Conservation (phyloP, 2,888 invertebrate genomes). For the Drosophila affinis region DNA sequence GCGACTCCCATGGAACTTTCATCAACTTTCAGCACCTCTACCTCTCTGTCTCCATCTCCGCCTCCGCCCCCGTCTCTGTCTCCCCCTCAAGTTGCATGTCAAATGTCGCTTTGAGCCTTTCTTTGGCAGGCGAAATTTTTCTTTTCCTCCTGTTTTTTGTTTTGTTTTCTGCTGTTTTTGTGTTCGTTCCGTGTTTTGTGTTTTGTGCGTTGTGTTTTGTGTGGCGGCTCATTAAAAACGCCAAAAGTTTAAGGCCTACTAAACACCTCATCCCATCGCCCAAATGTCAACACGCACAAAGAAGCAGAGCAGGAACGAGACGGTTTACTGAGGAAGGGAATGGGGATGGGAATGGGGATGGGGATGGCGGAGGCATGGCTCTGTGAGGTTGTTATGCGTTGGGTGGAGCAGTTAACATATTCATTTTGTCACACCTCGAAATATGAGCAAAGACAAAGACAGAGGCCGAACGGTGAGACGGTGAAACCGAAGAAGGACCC, state of each 20-base stretch:
- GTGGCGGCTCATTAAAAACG: constrained; percentile 55
- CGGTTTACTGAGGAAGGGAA: background rate
- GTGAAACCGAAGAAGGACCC: background rate
- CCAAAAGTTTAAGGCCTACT: constrained; percentile 36
- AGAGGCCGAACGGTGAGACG: background rate
- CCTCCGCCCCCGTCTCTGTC: background rate
- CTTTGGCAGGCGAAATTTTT: constrained; percentile 22
- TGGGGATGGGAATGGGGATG: background rate
- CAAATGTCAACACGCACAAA: constrained; percentile 40
- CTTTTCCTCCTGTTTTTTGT: background rate
- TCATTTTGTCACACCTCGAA: constrained; percentile 56
- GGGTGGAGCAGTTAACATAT: constrained; percentile 39
- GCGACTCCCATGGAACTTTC: background rate
- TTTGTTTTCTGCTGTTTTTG: background rate
- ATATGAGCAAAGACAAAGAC: constrained; percentile 22
- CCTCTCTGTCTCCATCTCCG: background rate
- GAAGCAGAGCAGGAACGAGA: background rate
- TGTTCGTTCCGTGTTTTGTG: background rate
- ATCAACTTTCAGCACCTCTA: background rate
- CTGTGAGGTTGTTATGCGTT: constrained; percentile 37
- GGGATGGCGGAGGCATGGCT: constrained; percentile 13
- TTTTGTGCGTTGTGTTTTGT: background rate
- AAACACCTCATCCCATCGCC: constrained; percentile 18
- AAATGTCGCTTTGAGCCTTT: constrained; percentile 64
- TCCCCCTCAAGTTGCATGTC: constrained; percentile 61